Evolutionary conservation across 2,113 vertebrate species (phyloP).

Genomic region (Erpornis zantholeuca): DNA sequence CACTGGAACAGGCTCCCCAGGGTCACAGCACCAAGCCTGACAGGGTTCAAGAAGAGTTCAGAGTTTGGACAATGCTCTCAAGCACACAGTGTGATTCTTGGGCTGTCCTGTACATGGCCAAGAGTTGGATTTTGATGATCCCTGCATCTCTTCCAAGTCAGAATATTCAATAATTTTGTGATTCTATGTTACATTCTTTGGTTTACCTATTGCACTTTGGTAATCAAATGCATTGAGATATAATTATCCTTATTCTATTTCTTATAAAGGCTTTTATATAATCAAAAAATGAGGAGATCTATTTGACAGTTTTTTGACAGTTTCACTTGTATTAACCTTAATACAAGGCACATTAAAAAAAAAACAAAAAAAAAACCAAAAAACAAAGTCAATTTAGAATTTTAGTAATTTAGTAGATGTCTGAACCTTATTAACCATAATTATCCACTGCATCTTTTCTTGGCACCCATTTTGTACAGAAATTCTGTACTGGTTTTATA

Average conservation of each 20-base stretch:
- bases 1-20: not conserved
- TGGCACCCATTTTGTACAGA: not conserved
- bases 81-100: not conserved
- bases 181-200: not conserved
- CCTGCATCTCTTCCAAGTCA: not conserved
- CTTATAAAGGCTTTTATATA: not conserved
- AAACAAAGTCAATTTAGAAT: not conserved
- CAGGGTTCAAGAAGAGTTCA: not conserved
- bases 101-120: not conserved
- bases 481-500: not conserved
- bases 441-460: not conserved
- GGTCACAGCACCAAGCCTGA: not conserved
- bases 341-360: not conserved
- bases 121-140: not conserved
- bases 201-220: not conserved
- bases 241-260: not conserved
- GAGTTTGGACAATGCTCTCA: not conserved
- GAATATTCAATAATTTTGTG: not conserved
- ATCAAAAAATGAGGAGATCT: not conserved
- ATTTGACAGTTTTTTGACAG: not conserved
- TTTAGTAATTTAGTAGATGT: not conserved
- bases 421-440: not conserved
- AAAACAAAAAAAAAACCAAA: too few species aligned
- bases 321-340: not conserved
- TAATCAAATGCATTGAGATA: not conserved